These are phyloP conservation scores for Tetrao urogallus DNA, from an alignment of 2,113 vertebrate species.

Conservation along the genomic window DNA sequence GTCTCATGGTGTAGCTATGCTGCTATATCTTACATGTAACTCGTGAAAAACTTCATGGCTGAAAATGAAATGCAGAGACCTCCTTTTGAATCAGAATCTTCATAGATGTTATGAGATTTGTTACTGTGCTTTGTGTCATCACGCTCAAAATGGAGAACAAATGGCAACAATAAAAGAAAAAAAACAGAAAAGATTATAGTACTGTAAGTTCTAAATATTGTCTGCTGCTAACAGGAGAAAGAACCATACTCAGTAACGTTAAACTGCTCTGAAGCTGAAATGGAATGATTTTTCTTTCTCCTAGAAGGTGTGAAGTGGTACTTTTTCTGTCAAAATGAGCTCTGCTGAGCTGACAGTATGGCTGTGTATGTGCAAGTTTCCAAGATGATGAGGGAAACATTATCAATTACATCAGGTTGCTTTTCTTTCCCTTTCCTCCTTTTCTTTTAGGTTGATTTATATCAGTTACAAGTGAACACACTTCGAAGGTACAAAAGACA, in stretches of 20 bases:
- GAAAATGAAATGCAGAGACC: neutral
- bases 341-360: neutral
- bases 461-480: conserved; percentile 88
- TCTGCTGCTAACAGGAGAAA: neutral
- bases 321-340: conserved; percentile 15
- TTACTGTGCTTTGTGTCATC: neutral
- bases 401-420: neutral
- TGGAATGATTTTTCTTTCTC: neutral
- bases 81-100: neutral
- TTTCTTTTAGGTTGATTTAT: conserved; percentile 84
- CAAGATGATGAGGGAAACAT: neutral
- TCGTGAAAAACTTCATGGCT: neutral
- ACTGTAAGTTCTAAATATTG: neutral
- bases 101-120: neutral
- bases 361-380: neutral
- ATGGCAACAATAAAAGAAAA: neutral
- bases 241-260: neutral
- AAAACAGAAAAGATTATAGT: neutral
- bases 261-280: neutral
- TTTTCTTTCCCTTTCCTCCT: conserved; percentile 16
- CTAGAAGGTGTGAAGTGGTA: neutral
- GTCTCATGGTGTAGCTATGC: neutral
- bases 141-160: neutral
- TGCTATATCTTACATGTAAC: neutral
- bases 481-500: conserved; percentile 88